Evolutionary conservation across 2,797 vertebrate genomes (phyloP).

Genomic region (Cirrhinus molitorella): DNA sequence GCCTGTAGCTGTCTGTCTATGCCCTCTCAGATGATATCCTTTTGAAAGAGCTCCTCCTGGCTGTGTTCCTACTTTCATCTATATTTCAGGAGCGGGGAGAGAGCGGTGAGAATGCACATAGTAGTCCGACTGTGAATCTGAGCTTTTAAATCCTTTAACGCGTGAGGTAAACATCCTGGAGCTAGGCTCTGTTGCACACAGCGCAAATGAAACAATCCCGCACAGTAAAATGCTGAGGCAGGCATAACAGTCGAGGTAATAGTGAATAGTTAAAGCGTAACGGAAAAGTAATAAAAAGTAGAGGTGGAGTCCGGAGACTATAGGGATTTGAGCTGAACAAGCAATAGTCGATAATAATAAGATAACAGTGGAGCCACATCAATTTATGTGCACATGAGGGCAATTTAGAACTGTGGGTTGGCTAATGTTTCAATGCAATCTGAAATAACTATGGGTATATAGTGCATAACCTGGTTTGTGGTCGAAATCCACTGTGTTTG

Average conservation of each 20-base stretch:
- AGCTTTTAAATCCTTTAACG: conserved; percentile 58
- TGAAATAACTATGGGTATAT: background rate
- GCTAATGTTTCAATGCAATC: background rate
- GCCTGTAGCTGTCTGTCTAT: conserved; percentile 30
- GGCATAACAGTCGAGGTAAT: conserved; percentile 24
- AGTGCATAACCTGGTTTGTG: background rate
- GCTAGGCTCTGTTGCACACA: conserved; percentile 28
- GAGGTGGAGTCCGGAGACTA: background rate
- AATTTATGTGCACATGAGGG: background rate
- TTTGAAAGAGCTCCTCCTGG: conserved; percentile 68
- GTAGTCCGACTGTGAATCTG: conserved; percentile 34
- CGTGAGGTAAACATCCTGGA: conserved; percentile 53
- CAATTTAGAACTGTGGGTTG: conserved; percentile 6
- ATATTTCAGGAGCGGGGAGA: conserved; percentile 66
- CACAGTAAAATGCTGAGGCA: conserved; percentile 40
- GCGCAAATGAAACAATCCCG: conserved; percentile 48
- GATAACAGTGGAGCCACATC: conserved; percentile 7
- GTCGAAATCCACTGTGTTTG: background rate
- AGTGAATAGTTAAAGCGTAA: conserved; percentile 45
- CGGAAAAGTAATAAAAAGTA: conserved; percentile 40
- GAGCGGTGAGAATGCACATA: conserved; percentile 33
- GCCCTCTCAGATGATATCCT: conserved; percentile 40
- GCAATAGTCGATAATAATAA: conserved; percentile 18
- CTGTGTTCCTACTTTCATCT: conserved; percentile 70
- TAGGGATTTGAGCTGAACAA: conserved; percentile 29